Evolutionary conservation across 2,888 invertebrate genomes (phyloP).

Genomic region (Tipula unca): DNA sequence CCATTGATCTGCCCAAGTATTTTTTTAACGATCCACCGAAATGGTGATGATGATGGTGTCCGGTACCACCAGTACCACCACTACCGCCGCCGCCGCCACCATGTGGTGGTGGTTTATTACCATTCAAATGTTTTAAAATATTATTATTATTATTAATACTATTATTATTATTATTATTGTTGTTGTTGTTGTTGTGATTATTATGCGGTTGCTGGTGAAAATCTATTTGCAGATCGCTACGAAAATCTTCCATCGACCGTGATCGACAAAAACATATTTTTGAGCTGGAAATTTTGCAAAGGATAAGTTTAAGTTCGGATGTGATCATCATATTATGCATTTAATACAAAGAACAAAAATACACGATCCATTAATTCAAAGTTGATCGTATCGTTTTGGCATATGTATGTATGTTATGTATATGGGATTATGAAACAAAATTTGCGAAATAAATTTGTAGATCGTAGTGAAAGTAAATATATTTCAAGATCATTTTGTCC

Average conservation of each 20-base stretch:
- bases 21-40: background rate
- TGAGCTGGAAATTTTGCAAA: background rate
- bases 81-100: background rate
- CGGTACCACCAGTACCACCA: background rate
- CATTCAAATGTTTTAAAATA: background rate
- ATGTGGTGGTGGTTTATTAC: background rate
- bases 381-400: background rate
- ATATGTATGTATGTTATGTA: no score
- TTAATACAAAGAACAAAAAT: background rate
- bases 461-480: background rate
- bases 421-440: no score
- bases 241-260: conserved; percentile 63
- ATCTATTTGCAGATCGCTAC: conserved; percentile 43
- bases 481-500: background rate
- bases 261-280: conserved; percentile 41
- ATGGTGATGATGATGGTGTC: background rate
- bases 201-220: background rate
- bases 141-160: background rate
- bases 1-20: conserved; percentile 22
- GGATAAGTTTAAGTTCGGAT: background rate
- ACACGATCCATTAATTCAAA: background rate
- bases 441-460: background rate
- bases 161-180: conserved; percentile 19
- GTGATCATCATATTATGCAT: background rate
- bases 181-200: background rate